Evolutionary conservation across 30 jellyfish, hydroid and myxozoan genomes (phyloP).

Genomic region (Pelagia noctiluca): DNA sequence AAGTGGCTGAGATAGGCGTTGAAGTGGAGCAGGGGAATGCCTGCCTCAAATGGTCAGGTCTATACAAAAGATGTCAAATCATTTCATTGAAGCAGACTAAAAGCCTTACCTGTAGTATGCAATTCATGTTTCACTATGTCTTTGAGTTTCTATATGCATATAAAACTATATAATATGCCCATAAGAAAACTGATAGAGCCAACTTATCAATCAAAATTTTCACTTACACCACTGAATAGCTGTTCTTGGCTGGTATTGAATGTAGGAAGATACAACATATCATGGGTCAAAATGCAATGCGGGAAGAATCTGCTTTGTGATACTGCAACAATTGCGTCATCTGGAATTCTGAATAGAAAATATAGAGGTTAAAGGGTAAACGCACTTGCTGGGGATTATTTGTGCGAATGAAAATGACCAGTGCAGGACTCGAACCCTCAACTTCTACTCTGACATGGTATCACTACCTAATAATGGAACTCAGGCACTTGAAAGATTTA

Average conservation of each 20-base stretch:
- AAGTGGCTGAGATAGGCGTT: background rate
- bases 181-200: background rate
- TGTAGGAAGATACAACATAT: slow-evolving; percentile 62
- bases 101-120: no score
- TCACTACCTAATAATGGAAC: no score
- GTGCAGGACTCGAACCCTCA: background rate
- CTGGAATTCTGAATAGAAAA: slow-evolving; percentile 27
- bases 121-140: background rate
- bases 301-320: slow-evolving; percentile 64
- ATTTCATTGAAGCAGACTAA: no score
- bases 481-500: no score
- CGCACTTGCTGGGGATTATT: background rate
- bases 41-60: no score
- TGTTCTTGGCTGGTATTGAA: slow-evolving; percentile 78
- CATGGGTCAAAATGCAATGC: slow-evolving; percentile 44
- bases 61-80: no score
- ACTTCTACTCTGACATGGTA: no score
- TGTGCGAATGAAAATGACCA: background rate
- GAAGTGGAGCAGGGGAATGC: background rate
- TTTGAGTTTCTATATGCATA: background rate
- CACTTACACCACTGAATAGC: slow-evolving; percentile 84
- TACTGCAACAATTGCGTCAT: slow-evolving; percentile 37
- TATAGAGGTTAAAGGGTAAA: background rate
- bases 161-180: background rate
- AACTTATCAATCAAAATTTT: background rate